Evolutionary conservation across 1,140 invertebrate species (phyloP), one percentile per base, ranked within the genome.

Genomic region (Heliconius himera): DNA sequence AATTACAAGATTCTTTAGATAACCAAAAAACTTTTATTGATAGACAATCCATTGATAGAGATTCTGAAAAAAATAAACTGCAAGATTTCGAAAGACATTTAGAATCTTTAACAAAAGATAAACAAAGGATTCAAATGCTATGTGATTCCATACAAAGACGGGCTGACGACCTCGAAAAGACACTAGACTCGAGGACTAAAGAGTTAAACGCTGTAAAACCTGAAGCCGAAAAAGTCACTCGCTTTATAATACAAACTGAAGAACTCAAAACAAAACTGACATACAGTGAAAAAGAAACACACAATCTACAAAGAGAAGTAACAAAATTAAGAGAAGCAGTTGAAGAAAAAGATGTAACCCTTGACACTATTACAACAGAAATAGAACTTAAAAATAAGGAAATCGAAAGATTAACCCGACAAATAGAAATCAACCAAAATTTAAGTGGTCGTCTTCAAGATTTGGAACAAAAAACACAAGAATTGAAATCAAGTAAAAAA

Each of bases 401-500:
- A 91, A 91, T 97, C 8, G 87, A 94, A 38, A 95, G 96, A 76
- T 90, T 97, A 8, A 90, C 91, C 66, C 96, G 96, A 85, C 96
- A 97, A 84, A 85, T 96, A 46, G 96, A 97, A 76, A 95, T 96
- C 77, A 95, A 95, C 46, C 94, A 95, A 74, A 90, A 87, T 3
- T 96, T 97, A 86, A 95, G 97, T 75, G 93, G 88, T 73, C 97
- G 96, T 90, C 93, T 98, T 51, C 96, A 96, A 81, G 97, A 98
- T 86, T 95, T 98, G 73, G 98, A 99, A 89, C 96, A 97, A 89
- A 98, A 98, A 86, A 96, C 97, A 79, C 97, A 97, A 89, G 98
- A 99, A 88, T 90, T 99, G 18, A 95, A 97, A 82, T 98, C 98
- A 18, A 96, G 98, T 88, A 96, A 97, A 54, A 96, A 97, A 74